Evolutionary conservation across 2,888 invertebrate species (phyloP), one percentile per base, ranked within the genome.

Genomic region (Villa cingulata): DNA sequence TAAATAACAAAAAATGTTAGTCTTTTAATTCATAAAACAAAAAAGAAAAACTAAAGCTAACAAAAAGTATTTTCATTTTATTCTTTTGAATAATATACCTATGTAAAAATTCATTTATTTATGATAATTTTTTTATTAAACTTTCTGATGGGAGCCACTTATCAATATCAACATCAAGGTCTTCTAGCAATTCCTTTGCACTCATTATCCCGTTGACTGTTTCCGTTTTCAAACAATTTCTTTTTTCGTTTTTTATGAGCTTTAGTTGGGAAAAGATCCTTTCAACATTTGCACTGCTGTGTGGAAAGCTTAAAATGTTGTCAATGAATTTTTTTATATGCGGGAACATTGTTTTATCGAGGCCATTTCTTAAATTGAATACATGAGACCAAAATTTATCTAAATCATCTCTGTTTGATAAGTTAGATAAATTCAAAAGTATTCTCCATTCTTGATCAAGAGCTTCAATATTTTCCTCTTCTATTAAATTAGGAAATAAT

Each of bases 371-470:
- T 37, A 45, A 48, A 12, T 38, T 4, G 43, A 46, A 48, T 43
- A 48, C 38, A 19, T 43, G 20, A 43, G 18, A 32, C 44, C 37
- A 47, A 45, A 47, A 46, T 48, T 51, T n/a, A 41, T 46, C 32
- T 17, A 51, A 43, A 38, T 29, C 45, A 38, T 45, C 41, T 37
- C 38, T 41, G 20, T 41, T 39, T 17, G 43, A 41, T 41, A 45
- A 37, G 37, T 40, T 23, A 20, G 48, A 29, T 48, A 43, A 37
- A 46, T 50, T 50, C 14, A 42, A 14, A 18, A 50, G 34, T 32
- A 27, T 46, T 45, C 49, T 32, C 45, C 46, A 53, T 34, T 53
- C 46, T 17, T 45, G 37, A 37, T 51, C 49, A 17, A 51, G 36
- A 29, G 41, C 32, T 44, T 49, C 42, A 39, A 49, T 47, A 32